Base-by-base conservation (phyloP, 2,113 vertebrate species). In the Podarcis muralis region DNA sequence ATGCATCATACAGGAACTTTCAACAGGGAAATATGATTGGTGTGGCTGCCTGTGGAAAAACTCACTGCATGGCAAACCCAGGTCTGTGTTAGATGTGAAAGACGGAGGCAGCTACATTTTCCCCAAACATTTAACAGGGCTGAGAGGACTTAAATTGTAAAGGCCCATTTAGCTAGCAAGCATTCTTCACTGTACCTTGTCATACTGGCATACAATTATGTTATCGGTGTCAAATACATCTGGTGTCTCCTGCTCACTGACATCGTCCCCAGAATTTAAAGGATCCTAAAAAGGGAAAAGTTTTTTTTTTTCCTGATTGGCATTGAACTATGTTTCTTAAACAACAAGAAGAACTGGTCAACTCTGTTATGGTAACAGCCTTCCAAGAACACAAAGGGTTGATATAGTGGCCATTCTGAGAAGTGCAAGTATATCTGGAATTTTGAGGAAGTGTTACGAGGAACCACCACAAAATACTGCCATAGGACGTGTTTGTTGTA, bases 161-260 rank as follows among this genome's bases (percentile, higher is more conserved):
- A 71, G 9, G 76, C 43, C 22, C 2, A 86, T 88, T 89, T 86
- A 82, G 3, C 43, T 87, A 87, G 66, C 90, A 87, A 93, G 91
- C 86, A 86, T 82, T 86, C 35, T 85, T 81, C 80, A 93, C 95
- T 93, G 35, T 97, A 99, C 99, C 98, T 99, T 99, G 92, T 99
- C 99, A 84, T 99, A 99, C 92, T 99, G 99, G 94, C 99, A 99
- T 89, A 99, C 98, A 1, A 99, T 98, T 37, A 99, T 97, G 59
- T 99, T 99, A 92, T 99, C 98, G 0, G 98, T 99, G 93, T 99
- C 99, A 96, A 99, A 99, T 90, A 99, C 96, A 95, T 99, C 99
- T 8, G 98, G 97, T 89, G 97, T 97, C 89, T 99, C 99, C 95
- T 99, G 99, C 74, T 99, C 99, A 79, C 99, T 98, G 90, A 99